Base-by-base conservation (phyloP, 64 coral and sea anemone species). In the Anthopleura sola region DNA sequence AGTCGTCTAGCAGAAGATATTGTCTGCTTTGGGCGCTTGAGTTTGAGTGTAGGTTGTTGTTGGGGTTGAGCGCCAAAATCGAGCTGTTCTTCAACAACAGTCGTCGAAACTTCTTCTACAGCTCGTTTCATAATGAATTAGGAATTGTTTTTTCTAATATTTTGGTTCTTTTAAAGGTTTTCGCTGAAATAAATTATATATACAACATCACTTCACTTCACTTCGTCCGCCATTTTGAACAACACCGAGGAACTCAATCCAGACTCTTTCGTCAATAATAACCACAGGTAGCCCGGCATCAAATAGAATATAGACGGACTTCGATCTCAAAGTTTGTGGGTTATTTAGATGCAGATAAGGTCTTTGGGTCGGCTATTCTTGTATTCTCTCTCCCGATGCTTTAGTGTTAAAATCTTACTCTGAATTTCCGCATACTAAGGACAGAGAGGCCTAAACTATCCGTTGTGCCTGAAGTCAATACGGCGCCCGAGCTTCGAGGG, bases 101-200 rank as follows among this genome's bases (percentile, higher is more conserved):
- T 92, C 16, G 93, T 92, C 2, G 90, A 95, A 48, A 86, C 91
- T n/a, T 95, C 93, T 60, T 91, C 90, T 48, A 86, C 88, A 14
- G 82, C 23, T 47, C 93, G 92, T 46, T 95, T 95, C 93, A 95
- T 95, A 28, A 58, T 46, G 78, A 71, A 5, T 33, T 1, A 16
- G 23, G 26, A 34, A 16, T 14, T 28, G 23, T 8, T 3, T 71
- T 32, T 71, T 32, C 66, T 71, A 14, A 29, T 71, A 16, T 17
- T 14, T 71, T 33, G 0, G 20, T 38, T 90, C 60, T 57, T 23
- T 7, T 78, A 55, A 58, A 1, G 24, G 0, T 51, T 13, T 51
- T 11, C 40, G 48, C 5, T 1, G 34, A 26, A 55, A 66, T 37
- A 68, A 81, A 50, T 60, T 33, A 78, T 24, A 57, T 14, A 78